Conservation (phyloP, 92 coral and sea anemone genomes). For the Heteractis magnifica region DNA sequence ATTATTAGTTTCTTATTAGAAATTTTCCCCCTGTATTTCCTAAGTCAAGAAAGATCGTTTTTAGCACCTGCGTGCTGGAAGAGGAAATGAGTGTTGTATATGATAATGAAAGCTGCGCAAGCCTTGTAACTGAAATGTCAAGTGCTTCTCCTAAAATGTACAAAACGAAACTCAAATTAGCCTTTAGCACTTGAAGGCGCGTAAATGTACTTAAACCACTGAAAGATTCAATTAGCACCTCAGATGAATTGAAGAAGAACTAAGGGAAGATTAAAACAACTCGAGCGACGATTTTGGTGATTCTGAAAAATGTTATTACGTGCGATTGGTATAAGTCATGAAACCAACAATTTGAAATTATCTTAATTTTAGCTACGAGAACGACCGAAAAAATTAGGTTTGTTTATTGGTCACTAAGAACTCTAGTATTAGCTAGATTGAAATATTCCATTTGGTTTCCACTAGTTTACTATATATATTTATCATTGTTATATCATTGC, state of each 20-base stretch:
- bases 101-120: not conserved
- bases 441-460: too few species aligned
- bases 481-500: too few species aligned
- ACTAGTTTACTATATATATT: too few species aligned
- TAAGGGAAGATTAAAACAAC: not conserved
- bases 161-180: conserved; percentile 18
- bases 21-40: not conserved
- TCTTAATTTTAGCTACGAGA: too few species aligned
- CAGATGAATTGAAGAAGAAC: not conserved
- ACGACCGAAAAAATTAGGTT: too few species aligned
- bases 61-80: conserved; percentile 3
- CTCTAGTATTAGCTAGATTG: too few species aligned
- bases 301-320: too few species aligned
- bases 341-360: too few species aligned
- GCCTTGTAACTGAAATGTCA: conserved; percentile 12
- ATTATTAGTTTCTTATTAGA: not conserved
- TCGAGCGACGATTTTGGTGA: not conserved
- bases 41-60: not conserved
- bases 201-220: not conserved
- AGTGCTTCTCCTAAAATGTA: conserved; percentile 14
- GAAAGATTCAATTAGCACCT: not conserved
- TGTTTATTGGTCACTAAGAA: too few species aligned
- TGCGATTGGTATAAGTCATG: too few species aligned
- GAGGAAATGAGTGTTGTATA: conserved; percentile 6
- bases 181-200: conserved; percentile 7